Percentiles rank a stretch among this genome's conserved stretches.
These are phyloP conservation scores for Lerema accius DNA, from an alignment of 1,140 invertebrate species.

Conservation along the genomic window DNA sequence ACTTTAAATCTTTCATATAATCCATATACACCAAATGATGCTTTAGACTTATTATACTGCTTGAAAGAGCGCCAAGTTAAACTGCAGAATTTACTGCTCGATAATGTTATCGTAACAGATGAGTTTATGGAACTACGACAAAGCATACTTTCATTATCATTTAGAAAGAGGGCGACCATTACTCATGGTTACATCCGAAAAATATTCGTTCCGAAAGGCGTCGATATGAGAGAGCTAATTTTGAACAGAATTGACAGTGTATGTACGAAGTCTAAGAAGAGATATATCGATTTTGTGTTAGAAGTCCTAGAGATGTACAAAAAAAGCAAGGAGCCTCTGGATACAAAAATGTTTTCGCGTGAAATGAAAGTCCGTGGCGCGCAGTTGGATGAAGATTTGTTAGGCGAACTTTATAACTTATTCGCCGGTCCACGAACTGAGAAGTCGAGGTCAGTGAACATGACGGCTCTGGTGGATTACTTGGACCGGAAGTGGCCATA, in stretches of 20 bases:
- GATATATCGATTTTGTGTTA: constrained; percentile 42
- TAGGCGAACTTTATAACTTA: constrained; percentile 34
- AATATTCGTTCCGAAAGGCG: constrained; percentile 36
- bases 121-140: constrained; percentile 46
- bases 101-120: constrained; percentile 48
- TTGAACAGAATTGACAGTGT: constrained; percentile 47
- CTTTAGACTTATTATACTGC: constrained; percentile 38
- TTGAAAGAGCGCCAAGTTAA: constrained; percentile 49
- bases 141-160: too few species aligned
- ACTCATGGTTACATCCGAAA: constrained; percentile 43
- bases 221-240: constrained; percentile 48
- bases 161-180: too few species aligned
- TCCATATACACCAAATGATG: constrained; percentile 64
- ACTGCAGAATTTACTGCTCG: constrained; percentile 51
- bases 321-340: constrained; percentile 33
- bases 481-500: constrained; percentile 56
- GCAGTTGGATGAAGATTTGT: constrained; percentile 43
- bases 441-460: constrained; percentile 45
- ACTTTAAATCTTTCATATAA: constrained; percentile 72
- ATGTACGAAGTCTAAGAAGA: constrained; percentile 41
- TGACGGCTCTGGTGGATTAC: constrained; percentile 43
- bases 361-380: constrained; percentile 29
- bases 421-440: constrained; percentile 41
- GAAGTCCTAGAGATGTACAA: constrained; percentile 43
- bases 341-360: constrained; percentile 42